Conservation (phyloP, 2,113 vertebrate genomes). For the Sula dactylatra region DNA sequence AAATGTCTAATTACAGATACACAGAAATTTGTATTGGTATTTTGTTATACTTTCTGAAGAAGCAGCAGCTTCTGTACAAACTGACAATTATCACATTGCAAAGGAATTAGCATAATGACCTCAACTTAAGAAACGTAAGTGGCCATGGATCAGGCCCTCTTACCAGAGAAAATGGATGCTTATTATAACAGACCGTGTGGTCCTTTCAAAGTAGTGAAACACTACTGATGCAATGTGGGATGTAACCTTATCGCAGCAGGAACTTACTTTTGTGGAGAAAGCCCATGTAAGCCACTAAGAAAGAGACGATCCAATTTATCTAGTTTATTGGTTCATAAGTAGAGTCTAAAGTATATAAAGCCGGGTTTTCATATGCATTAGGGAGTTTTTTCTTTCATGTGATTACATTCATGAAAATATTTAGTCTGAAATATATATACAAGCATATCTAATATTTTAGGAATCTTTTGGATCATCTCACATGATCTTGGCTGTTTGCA, state of each 20-base stretch:
- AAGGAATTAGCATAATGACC: not conserved
- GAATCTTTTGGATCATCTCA: constrained; percentile 55
- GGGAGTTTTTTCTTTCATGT: not conserved
- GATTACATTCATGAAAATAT: constrained; percentile 24
- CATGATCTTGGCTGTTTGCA: constrained; percentile 1
- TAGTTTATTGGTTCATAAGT: not conserved
- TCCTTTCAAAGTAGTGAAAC: not conserved
- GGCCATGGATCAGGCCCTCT: not conserved
- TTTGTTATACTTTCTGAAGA: not conserved
- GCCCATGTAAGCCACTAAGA: not conserved
- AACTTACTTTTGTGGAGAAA: not conserved
- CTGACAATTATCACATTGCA: not conserved
- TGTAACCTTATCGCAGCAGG: not conserved
- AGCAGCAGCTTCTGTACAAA: not conserved
- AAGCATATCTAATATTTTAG: constrained; percentile 58
- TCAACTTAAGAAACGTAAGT: not conserved
- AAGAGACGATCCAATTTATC: not conserved
- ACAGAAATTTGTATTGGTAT: not conserved
- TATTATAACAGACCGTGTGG: not conserved
- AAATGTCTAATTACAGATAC: constrained; percentile 11
- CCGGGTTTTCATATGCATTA: not conserved
- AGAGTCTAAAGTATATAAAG: not conserved
- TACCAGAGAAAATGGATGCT: not conserved
- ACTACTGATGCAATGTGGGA: not conserved
- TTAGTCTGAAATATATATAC: constrained; percentile 40